phyloP scores from a whole-genome alignment of 2,113 vertebrate species.

The Herpailurus yagouaroundi region DNA sequence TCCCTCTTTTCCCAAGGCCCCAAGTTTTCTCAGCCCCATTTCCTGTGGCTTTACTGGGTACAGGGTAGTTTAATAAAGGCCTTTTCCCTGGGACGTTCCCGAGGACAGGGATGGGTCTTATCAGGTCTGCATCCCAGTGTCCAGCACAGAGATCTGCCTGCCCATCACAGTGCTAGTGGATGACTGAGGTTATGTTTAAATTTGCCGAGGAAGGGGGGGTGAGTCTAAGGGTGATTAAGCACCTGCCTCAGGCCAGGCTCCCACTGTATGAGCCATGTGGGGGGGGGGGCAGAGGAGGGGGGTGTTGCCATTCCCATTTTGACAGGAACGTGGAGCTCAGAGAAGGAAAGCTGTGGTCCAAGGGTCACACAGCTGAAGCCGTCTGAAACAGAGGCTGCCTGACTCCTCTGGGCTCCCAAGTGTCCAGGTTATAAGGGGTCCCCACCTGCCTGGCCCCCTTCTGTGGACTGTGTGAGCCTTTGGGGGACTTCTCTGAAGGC shows the following conservation, averaged over 20 bases:
- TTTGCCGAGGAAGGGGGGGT: neutral
- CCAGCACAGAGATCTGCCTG: neutral
- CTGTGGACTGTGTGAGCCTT: neutral
- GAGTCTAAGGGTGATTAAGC: neutral
- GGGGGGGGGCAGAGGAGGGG: too few relatives aligned
- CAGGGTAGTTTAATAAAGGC: neutral
- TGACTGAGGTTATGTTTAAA: neutral
- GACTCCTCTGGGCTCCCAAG: neutral
- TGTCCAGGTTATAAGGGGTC: neutral
- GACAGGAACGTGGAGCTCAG: neutral
- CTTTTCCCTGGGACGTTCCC: neutral
- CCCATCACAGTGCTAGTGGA: accelerated
- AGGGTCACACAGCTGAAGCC: neutral
- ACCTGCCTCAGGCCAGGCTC: too few relatives aligned
- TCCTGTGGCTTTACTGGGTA: neutral
- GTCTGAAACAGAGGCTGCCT: neutral
- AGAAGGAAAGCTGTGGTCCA: neutral
- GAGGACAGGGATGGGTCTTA: neutral
- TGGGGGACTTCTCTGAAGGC: neutral
- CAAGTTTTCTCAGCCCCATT: neutral
- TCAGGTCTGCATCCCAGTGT: neutral
- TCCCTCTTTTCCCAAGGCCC: neutral
- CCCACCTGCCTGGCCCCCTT: neutral
- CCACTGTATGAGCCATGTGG: accelerated
- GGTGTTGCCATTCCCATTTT: neutral